Evolutionary conservation across 2,888 invertebrate genomes (phyloP).

Genomic region (Sarcophaga rosellei): DNA sequence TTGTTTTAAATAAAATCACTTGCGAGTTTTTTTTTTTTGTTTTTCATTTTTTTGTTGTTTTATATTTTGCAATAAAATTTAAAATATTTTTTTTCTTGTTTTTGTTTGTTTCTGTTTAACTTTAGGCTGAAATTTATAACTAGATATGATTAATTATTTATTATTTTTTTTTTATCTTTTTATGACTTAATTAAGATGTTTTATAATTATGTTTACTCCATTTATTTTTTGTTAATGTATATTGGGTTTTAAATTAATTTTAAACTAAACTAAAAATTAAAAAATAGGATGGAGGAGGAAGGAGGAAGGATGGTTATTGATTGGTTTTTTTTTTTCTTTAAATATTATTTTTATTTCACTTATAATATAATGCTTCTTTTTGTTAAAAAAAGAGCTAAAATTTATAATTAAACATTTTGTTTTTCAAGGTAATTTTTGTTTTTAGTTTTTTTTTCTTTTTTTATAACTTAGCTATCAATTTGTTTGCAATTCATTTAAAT

Average conservation of each 20-base stretch:
- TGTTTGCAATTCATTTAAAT: no score
- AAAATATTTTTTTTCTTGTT: conserved; percentile 20
- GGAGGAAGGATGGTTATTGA: background rate
- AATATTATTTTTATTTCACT: background rate
- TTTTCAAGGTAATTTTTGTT: background rate
- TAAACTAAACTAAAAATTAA: conserved; percentile 1
- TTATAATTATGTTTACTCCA: no score
- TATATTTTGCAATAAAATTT: conserved; percentile 56
- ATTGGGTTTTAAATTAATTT: background rate
- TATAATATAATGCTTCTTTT: background rate
- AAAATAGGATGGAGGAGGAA: conserved; percentile 26
- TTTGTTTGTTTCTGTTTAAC: no score
- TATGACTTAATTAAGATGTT: no score
- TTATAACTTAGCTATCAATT: no score
- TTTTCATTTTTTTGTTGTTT: conserved; percentile 42
- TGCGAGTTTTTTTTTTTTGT: background rate
- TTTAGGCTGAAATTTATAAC: conserved; percentile 54
- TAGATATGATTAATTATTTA: background rate
- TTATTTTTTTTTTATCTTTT: background rate
- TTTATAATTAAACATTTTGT: background rate
- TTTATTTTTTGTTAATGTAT: background rate
- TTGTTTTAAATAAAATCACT: no score
- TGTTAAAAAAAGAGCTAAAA: conserved; percentile 25
- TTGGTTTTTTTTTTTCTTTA: no score
- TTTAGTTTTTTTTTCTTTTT: background rate